Evolutionary conservation across 2,113 vertebrate species (phyloP), one percentile per base, ranked within the genome.

Genomic region (Desmodus rotundus): DNA sequence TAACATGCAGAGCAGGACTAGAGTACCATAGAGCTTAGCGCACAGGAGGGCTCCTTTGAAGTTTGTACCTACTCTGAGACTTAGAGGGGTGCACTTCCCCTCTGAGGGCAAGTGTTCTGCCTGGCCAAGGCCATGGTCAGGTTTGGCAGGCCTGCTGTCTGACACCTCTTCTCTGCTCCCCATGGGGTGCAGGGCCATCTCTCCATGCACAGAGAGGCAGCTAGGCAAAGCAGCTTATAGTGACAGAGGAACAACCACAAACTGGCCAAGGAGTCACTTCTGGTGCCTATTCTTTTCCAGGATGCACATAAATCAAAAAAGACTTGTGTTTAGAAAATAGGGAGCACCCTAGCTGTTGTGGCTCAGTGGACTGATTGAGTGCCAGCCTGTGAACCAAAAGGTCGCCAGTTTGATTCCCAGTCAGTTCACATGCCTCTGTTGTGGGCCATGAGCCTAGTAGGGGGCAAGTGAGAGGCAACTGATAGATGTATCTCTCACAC

Each of bases 311-410:
- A 76, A 83, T 97, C 17, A 98, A 97, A 98, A 97, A 84, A 98
- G 99, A 22, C 97, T 98, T 47, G 98, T 98, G 56, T 99, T 99
- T 61, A 99, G 99, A 70, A 99, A 99, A 89, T 97, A 98, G 99
- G 97, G 98, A 99, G 92, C 99, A 99, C 92, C 98, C 98, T 63
- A 26, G 61, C 12, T 63, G 61, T 2, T 63, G 28, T 63, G 31
- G 61, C 28, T 63, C 28, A 61, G 28, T 63, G 28, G 61, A 31
- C 28, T 31, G 61, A 63, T 12, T 56, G 28, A 31, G 28, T 63
- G 61, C 28, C 5, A 15, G 61, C 28, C 28, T 63, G 28, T 31
- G 28, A 63, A 63, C 61, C 61, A 31, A 31, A 63, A 63, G 61
- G 26, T 63, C 13, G 1, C 13, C 28, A 5, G 61, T 63, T 63